phyloP scores from a whole-genome alignment of 2,797 vertebrate species.

The Lophotriccus pileatus region DNA sequence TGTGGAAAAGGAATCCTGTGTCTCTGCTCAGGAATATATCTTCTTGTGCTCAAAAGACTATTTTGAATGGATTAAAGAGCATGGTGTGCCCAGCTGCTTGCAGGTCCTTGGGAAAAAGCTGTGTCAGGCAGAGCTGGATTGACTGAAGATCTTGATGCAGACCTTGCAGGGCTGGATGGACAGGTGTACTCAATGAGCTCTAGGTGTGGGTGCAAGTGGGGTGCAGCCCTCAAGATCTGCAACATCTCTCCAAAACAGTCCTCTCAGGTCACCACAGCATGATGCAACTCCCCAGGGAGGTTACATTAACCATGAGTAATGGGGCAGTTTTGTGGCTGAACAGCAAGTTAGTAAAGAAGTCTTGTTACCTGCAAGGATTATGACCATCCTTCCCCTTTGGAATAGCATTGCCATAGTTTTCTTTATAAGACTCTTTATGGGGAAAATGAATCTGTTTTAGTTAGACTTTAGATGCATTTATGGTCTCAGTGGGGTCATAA shows the following conservation, averaged over 20 bases:
- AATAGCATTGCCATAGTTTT: not conserved
- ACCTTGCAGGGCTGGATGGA: not conserved
- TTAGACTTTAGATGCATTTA: constrained; percentile 6
- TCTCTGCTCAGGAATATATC: not conserved
- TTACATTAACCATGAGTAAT: not conserved
- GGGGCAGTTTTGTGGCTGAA: not conserved
- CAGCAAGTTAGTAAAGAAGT: not conserved
- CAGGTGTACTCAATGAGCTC: accelerated
- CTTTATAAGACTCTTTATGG: not conserved
- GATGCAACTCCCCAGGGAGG: not conserved
- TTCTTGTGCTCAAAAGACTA: not conserved
- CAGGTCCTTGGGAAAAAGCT: not conserved
- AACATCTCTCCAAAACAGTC: not conserved
- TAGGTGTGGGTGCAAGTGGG: too few species aligned
- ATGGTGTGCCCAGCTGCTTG: not conserved
- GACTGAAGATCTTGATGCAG: not conserved
- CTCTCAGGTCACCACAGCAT: not conserved
- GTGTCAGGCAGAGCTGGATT: not conserved
- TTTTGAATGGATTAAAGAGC: not conserved
- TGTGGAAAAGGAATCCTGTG: not conserved
- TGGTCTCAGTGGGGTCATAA: not conserved
- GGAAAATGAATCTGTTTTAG: not conserved
- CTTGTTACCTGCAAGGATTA: not conserved
- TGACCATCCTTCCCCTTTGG: not conserved
- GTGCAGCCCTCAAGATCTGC: not conserved